A percentile compares a stretch with the other conserved stretches of the same genome.
phyloP scores from a whole-genome alignment of 1,140 invertebrate genomes.

The Metaphire vulgaris region DNA sequence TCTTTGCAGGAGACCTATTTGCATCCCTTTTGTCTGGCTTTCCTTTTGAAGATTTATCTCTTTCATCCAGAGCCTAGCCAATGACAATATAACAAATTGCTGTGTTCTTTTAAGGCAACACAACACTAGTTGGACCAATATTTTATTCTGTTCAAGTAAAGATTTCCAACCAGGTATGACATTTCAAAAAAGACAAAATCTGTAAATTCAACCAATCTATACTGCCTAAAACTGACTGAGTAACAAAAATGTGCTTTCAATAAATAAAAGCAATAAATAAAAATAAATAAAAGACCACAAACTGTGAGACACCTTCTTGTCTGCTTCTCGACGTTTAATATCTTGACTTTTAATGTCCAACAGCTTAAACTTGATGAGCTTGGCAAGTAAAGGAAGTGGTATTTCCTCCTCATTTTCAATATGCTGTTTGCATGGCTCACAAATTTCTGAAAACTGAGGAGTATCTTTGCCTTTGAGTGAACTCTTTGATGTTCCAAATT shows the following conservation, averaged over 20 bases:
- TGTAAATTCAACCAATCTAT: too few species aligned
- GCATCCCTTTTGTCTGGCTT: slow-evolving; percentile 35
- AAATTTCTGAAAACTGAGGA: slow-evolving; percentile 44
- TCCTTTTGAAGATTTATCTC: slow-evolving; percentile 36
- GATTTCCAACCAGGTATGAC: too few species aligned
- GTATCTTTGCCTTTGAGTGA: slow-evolving; percentile 44
- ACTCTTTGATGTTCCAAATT: background rate
- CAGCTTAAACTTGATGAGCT: slow-evolving; percentile 48
- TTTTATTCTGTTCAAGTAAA: too few species aligned
- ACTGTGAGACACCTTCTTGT: slow-evolving; percentile 49
- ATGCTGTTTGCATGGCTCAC: slow-evolving; percentile 44
- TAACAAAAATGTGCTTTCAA: too few species aligned
- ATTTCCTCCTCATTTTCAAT: slow-evolving; percentile 47
- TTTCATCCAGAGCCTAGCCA: slow-evolving; percentile 34
- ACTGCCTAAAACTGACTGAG: too few species aligned
- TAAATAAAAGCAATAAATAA: too few species aligned
- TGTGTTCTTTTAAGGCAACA: too few species aligned
- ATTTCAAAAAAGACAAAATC: too few species aligned
- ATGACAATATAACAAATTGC: too few species aligned
- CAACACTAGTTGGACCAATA: too few species aligned
- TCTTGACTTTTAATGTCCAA: slow-evolving; percentile 44
- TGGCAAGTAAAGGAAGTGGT: slow-evolving; percentile 41
- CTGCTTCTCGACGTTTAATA: slow-evolving; percentile 40
- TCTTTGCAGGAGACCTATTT: too few species aligned
- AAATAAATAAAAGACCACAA: too few species aligned